Evolutionary conservation across 2,797 vertebrate genomes (phyloP).

Genomic region (Darevskia mixta): DNA sequence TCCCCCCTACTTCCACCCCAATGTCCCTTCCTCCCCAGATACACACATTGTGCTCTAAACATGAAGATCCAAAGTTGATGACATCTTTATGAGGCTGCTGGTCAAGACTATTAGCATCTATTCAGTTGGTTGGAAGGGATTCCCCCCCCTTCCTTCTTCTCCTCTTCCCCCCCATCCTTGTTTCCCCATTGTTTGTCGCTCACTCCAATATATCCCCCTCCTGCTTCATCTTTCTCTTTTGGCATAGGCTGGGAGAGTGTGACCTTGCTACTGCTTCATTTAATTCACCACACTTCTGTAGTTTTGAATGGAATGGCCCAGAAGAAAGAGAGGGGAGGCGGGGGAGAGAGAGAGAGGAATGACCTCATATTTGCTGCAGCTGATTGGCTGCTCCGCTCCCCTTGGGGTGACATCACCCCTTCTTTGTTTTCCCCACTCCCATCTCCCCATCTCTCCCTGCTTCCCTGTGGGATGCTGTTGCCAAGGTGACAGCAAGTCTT

Average conservation of each 20-base stretch:
- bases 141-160: constrained; percentile 55
- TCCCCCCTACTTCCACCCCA: constrained; percentile 26
- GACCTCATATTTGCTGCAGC: constrained; percentile 88
- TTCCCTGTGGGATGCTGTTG: constrained; percentile 84
- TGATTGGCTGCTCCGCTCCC: constrained; percentile 84
- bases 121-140: constrained; percentile 77
- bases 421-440: constrained; percentile 66
- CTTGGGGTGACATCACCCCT: constrained; percentile 84
- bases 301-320: constrained; percentile 87
- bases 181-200: background rate
- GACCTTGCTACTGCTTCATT: constrained; percentile 82
- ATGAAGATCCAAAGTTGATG: constrained; percentile 74
- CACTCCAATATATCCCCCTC: constrained; percentile 13
- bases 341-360: constrained; percentile 64
- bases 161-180: constrained; percentile 46
- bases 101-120: constrained; percentile 85
- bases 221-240: constrained; percentile 62
- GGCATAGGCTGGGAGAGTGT: constrained; percentile 64
- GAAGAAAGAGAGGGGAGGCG: constrained; percentile 77
- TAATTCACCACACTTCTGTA: constrained; percentile 91
- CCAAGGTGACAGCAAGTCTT: constrained; percentile 81
- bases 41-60: constrained; percentile 68
- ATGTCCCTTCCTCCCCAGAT: constrained; percentile 51
- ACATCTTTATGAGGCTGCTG: constrained; percentile 87
- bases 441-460: constrained; percentile 50